Base-by-base conservation (phyloP, 2,888 invertebrate species). In the Drosophila niveifrons region DNA sequence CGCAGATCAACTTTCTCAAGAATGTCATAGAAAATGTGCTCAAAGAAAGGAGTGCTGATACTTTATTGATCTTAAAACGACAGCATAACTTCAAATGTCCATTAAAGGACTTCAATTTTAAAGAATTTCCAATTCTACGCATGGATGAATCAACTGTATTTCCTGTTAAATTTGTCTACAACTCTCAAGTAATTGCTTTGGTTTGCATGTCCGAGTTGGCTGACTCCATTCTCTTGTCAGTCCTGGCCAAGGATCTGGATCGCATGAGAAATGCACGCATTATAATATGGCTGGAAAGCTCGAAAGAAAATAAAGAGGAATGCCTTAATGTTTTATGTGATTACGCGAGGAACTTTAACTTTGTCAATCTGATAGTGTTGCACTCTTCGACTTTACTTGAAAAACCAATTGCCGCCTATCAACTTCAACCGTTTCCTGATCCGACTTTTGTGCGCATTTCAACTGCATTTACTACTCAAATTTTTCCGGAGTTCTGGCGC, bases 31-130 rank as follows among this genome's bases (percentile, higher is more conserved):
- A 11, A 8, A 44, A 18, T 1, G 36, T 58, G 1, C 18, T 44
- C 1, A 17, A 23, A 0, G 46, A 59, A 8, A 31, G 9, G 7
- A 9, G 58, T 0, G 7, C 57, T 1, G 51, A 50, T 6, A 70
- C 67, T n/a, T 0, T 78, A 6, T 15, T 78, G 2, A 10, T 72
- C 1, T 17, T 70, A 15, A 39, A 62, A 15, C 47, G 65, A 0
- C 10, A 34, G 7, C 4, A 34, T 28, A 31, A 72, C 6, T 2
- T 23, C 7, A 17, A n/a, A 15, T 34, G 66, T 10, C n/a, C 9
- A 1, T 10, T 58, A 1, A 36, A 44, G 0, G 31, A 71, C 0
- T 34, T 67, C 2, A 43, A 59, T 44, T 3, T 17, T 0, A 2
- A 8, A 0, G 44, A 28, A 1, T 6, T 64, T 11, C 59, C 72